phyloP scores from a whole-genome alignment of 2,113 vertebrate species.

The Antechinus flavipes region DNA sequence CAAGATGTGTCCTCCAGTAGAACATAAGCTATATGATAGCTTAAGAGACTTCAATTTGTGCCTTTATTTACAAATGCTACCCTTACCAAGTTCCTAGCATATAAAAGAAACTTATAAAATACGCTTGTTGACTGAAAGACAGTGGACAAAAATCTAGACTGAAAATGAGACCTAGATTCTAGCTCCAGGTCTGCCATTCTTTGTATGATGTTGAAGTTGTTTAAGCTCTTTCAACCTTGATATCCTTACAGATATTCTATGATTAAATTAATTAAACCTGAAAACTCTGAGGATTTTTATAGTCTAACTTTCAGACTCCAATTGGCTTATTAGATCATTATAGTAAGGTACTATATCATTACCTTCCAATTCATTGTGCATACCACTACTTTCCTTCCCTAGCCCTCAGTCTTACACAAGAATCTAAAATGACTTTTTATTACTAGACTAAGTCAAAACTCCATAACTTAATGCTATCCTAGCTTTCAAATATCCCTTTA shows the following conservation, averaged over 20 bases:
- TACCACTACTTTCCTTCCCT: conserved; percentile 21
- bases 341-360: neutral
- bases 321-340: conserved; percentile 8
- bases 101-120: conserved; percentile 39
- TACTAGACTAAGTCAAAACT: conserved; percentile 49
- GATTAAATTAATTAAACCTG: neutral
- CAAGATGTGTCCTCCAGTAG: conserved; percentile 1
- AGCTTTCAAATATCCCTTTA: conserved; percentile 22
- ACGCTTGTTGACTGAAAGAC: conserved; percentile 30
- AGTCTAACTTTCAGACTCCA: too few species aligned
- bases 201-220: neutral
- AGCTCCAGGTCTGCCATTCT: neutral
- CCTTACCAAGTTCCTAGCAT: neutral
- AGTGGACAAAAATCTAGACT: neutral
- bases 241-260: neutral
- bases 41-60: neutral
- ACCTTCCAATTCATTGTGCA: conserved; percentile 2
- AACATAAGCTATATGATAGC: conserved; percentile 21
- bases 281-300: neutral
- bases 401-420: conserved; percentile 29
- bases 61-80: conserved; percentile 11
- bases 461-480: conserved; percentile 15
- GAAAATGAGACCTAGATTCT: neutral
- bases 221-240: too few species aligned
- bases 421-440: conserved; percentile 38